These are phyloP conservation scores for Petrolisthes manimaculis DNA, from an alignment of 2,888 invertebrate species.

Conservation along the genomic window DNA sequence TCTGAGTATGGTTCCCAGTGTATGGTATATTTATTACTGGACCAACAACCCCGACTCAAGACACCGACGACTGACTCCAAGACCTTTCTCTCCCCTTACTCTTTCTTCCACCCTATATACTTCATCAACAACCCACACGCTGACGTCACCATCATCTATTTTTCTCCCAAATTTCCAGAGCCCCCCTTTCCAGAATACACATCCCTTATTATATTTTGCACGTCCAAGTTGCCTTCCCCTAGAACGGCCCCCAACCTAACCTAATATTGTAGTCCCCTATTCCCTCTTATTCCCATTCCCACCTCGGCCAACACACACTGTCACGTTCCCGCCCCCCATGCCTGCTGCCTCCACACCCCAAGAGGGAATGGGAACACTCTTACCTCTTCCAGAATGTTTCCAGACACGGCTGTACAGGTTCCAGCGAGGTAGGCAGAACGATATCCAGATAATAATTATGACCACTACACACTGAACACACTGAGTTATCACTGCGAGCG, in stretches of 20 bases:
- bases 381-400: slow-evolving; percentile 41
- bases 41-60: no score
- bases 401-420: neutral
- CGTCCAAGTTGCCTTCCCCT: neutral
- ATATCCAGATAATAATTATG: slow-evolving; percentile 29
- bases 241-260: neutral
- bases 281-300: neutral
- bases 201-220: neutral
- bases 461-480: slow-evolving; percentile 35
- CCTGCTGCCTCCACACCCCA: neutral
- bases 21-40: neutral
- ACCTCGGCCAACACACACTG: neutral
- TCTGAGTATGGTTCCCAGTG: slow-evolving; percentile 6
- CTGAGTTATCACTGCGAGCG: slow-evolving; percentile 27
- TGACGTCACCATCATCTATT: neutral
- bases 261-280: neutral
- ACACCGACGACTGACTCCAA: no score
- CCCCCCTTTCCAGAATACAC: neutral
- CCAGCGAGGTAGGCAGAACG: neutral
- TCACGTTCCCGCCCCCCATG: neutral
- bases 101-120: neutral
- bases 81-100: neutral
- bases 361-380: slow-evolving; percentile 44
- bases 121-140: neutral
- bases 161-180: neutral